These are phyloP conservation scores for Tribolium castaneum DNA, from an alignment of 1,140 invertebrate species.

Conservation along the genomic window DNA sequence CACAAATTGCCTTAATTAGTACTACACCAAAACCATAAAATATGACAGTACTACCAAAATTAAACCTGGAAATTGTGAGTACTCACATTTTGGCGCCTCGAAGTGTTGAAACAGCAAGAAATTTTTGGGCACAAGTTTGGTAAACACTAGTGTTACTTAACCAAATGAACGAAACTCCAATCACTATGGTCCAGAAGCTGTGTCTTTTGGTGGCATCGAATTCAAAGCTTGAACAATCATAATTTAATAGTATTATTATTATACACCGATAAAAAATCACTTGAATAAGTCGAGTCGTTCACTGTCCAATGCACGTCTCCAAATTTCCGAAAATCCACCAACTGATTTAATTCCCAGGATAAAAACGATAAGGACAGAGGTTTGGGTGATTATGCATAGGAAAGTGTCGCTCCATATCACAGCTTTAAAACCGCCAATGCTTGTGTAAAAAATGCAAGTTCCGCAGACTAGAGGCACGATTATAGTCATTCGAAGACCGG, in stretches of 20 bases:
- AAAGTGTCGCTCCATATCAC: slow-evolving; percentile 80
- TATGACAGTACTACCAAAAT: slow-evolving; percentile 22
- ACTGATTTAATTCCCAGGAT: slow-evolving; percentile 63
- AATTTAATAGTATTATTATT: too few species aligned
- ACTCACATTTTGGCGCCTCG: slow-evolving; percentile 66
- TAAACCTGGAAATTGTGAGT: background rate
- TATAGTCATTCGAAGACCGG: slow-evolving; percentile 72
- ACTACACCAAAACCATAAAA: slow-evolving; percentile 23
- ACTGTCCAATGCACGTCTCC: slow-evolving; percentile 42
- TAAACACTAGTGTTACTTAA: slow-evolving; percentile 69
- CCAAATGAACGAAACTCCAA: slow-evolving; percentile 71
- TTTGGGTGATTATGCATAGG: slow-evolving; percentile 75
- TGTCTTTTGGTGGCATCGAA: slow-evolving; percentile 67
- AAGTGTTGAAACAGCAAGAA: slow-evolving; percentile 67
- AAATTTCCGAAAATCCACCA: slow-evolving; percentile 65
- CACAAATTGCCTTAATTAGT: slow-evolving; percentile 54
- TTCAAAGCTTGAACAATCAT: slow-evolving; percentile 65
- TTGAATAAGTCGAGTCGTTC: slow-evolving; percentile 48
- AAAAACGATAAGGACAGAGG: slow-evolving; percentile 72
- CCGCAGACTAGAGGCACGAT: slow-evolving; percentile 76
- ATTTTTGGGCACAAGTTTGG: slow-evolving; percentile 71
- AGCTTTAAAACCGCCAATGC: slow-evolving; percentile 79
- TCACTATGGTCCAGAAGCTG: slow-evolving; percentile 69
- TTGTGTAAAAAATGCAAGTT: slow-evolving; percentile 83
- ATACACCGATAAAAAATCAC: slow-evolving; percentile 43